Evolutionary conservation across 2,797 vertebrate genomes (phyloP), one percentile per base, ranked within the genome.

Genomic region (Acanthurus lineatus): DNA sequence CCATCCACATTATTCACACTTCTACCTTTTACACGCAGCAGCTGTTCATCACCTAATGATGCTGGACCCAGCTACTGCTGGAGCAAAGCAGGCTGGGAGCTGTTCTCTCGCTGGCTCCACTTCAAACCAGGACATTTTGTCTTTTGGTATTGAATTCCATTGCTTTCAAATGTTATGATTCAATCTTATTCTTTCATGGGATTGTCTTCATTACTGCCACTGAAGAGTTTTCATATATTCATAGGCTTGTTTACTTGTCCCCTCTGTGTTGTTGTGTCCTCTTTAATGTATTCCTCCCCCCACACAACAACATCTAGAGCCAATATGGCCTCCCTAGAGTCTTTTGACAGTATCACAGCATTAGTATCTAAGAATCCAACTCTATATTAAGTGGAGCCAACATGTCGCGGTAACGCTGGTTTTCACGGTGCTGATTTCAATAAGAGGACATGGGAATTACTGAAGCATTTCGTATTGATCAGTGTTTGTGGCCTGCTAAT

Each of bases 21-120:
- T 90, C 87, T 86, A 89, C 83, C 91, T 92, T 89, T 91, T 92
- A 92, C 92, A 86, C 84, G 16, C 81, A 92, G 91, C 93, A 94
- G 91, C 92, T 94, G 94, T 93, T 94, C 89, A 87, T 89, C 89
- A 92, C 86, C 86, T 93, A 93, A 93, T 92, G 89, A 90, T 82
- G 86, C 83, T 78, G 82, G 88, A 75, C 74, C 76, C 14, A 40
- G 79, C 84, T 64, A 77, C 82, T 68, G 84, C 81, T 82, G 44
- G 81, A 85, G 82, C 73, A 74, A 68, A 48, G 66, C 81, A 63
- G 68, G 69, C 84, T 81, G 79, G 69, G 70, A 77, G 69, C 61
- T 60, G 47, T 59, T 82, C 84, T 64, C 70, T 76, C 45, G 84
- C 67, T 83, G 74, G 69, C 83, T 52, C 0, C 49, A 67, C 75